Conservation (phyloP, 2,113 vertebrate genomes). For the Syrmaticus mikado region DNA sequence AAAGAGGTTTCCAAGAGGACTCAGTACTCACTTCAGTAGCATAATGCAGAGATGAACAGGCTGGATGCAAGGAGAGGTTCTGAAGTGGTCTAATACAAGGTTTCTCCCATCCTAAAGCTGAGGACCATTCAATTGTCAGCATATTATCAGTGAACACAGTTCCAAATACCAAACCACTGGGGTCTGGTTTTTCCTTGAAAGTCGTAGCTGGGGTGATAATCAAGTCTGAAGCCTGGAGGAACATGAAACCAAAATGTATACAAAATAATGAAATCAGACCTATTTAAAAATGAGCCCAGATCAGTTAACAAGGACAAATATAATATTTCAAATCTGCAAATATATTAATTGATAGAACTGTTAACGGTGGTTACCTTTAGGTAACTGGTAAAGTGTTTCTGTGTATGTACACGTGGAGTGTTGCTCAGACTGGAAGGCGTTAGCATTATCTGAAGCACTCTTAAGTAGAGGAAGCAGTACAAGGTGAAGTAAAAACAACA, state of each 20-base stretch:
- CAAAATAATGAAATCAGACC: neutral
- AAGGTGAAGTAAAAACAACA: neutral
- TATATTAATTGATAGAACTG: neutral
- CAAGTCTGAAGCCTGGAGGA: constrained; percentile 82
- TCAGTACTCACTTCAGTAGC: constrained; percentile 82
- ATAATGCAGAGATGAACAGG: constrained; percentile 83
- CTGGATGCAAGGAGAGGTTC: constrained; percentile 88
- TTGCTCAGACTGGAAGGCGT: neutral
- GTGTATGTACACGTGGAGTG: neutral
- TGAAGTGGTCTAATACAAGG: constrained; percentile 85
- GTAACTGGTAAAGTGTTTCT: neutral
- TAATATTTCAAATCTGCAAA: neutral
- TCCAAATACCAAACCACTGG: constrained; percentile 81
- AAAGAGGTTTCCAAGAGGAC: neutral
- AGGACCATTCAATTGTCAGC: constrained; percentile 88
- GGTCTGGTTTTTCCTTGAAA: constrained; percentile 84
- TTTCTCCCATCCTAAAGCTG: constrained; percentile 83
- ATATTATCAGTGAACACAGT: constrained; percentile 92
- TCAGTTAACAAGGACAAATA: neutral
- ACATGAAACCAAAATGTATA: neutral
- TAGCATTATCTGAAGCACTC: neutral
- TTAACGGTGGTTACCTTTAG: neutral
- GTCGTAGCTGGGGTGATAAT: constrained; percentile 73
- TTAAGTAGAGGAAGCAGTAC: neutral
- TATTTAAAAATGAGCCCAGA: neutral